Evolutionary conservation across 2,797 vertebrate genomes (phyloP).

Genomic region (Apogon hyalosoma): DNA sequence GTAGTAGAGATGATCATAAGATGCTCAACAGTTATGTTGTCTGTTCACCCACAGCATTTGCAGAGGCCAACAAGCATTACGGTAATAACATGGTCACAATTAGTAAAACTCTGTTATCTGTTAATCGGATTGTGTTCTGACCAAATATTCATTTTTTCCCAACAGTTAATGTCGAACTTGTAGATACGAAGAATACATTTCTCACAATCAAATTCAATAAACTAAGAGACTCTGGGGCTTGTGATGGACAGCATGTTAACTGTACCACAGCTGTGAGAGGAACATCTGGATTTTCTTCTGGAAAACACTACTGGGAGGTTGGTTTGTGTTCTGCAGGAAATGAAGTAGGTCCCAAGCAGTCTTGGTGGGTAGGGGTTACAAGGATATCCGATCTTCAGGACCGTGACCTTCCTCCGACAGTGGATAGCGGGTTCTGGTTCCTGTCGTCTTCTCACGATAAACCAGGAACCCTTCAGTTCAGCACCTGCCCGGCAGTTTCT

Average conservation of each 20-base stretch:
- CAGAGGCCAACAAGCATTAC: rapidly evolving
- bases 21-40: neutral
- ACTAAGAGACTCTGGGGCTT: conserved; percentile 22
- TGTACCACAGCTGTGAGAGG: conserved; percentile 63
- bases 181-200: rapidly evolving
- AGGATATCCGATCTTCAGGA: rapidly evolving
- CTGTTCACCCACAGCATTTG: rapidly evolving
- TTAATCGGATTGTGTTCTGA: conserved; percentile 7
- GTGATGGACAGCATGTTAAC: conserved; percentile 10
- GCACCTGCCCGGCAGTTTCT: neutral
- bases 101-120: neutral
- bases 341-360: rapidly evolving
- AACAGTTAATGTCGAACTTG: conserved; percentile 64
- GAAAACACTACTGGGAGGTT: conserved; percentile 79
- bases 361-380: conserved; percentile 78
- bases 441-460: conserved; percentile 55
- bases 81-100: conserved; percentile 40
- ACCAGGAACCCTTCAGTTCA: conserved; percentile 26
- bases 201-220: rapidly evolving
- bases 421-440: conserved; percentile 65
- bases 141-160: conserved; percentile 24
- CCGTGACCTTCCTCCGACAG: rapidly evolving
- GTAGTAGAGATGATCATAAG: too few relatives aligned
- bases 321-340: rapidly evolving
- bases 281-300: conserved; percentile 40